A percentile compares a stretch with the other conserved stretches of the same genome.
Conservation (phyloP, 1,140 invertebrate species). For the Laupala kohalensis region DNA sequence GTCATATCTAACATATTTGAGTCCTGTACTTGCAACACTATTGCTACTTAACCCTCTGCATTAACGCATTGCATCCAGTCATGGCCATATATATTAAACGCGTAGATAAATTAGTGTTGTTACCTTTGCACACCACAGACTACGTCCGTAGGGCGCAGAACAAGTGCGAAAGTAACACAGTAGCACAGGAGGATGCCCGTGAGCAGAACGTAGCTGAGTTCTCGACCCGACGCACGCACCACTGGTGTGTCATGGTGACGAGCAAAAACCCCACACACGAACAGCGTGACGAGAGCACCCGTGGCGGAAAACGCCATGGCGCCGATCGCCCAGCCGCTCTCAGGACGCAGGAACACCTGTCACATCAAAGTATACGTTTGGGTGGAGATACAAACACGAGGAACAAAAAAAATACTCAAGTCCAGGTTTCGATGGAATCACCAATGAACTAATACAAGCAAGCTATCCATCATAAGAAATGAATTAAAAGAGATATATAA, state of each 20-base stretch:
- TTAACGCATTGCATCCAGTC: no score
- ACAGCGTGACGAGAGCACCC: constrained; percentile 61
- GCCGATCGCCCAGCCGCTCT: constrained; percentile 76
- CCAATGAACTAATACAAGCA: background rate
- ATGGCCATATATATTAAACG: no score
- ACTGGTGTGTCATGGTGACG: constrained; percentile 73
- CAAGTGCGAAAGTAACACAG: constrained; percentile 69
- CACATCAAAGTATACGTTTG: background rate
- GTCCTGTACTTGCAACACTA: background rate
- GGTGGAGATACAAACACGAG: background rate
- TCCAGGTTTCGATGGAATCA: no score
- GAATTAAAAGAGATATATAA: background rate
- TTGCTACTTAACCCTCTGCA: no score
- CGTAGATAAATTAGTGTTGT: no score
- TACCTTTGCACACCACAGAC: constrained; percentile 67
- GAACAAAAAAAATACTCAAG: no score
- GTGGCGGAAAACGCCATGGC: constrained; percentile 68
- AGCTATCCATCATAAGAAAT: background rate
- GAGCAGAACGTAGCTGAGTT: constrained; percentile 78
- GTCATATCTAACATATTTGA: background rate
- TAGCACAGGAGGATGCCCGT: constrained; percentile 81
- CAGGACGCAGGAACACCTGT: constrained; percentile 51
- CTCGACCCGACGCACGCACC: constrained; percentile 77
- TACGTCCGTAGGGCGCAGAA: constrained; percentile 59
- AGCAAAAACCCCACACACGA: constrained; percentile 53